Evolutionary conservation across 2,888 invertebrate species (phyloP).

Genomic region (Ischnus inquisitorius): DNA sequence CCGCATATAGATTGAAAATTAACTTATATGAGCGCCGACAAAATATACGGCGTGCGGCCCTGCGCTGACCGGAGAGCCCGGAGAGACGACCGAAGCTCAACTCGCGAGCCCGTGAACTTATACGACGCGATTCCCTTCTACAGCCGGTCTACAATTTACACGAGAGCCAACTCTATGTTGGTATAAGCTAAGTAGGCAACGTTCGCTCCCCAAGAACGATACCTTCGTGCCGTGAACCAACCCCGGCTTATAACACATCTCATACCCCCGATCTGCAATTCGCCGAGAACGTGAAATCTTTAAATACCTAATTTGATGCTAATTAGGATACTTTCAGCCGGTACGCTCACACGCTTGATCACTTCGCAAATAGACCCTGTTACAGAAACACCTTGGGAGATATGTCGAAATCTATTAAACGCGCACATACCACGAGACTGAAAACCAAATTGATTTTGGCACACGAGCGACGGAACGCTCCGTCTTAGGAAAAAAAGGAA

Average conservation of each 20-base stretch:
- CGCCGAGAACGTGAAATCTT: constrained; percentile 78
- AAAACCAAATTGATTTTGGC: constrained; percentile 33
- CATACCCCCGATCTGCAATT: constrained; percentile 10
- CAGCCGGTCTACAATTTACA: constrained; percentile 81
- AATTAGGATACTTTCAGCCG: constrained; percentile 74
- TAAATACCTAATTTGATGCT: constrained; percentile 83
- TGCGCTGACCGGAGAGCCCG: constrained; percentile 42
- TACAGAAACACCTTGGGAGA: neutral
- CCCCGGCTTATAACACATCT: constrained; percentile 38
- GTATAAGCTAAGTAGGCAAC: constrained; percentile 78
- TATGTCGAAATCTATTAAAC: constrained; percentile 2
- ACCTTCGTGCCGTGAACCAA: constrained; percentile 22
- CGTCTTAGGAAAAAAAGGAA: neutral
- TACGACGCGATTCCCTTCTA: constrained; percentile 54
- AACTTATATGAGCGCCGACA: constrained; percentile 85
- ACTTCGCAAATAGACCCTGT: constrained; percentile 14
- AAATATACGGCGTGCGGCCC: constrained; percentile 80
- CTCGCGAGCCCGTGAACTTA: constrained; percentile 58
- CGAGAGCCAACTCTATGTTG: constrained; percentile 76
- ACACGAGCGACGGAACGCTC: neutral
- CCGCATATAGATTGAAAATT: constrained; percentile 86
- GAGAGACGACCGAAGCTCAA: constrained; percentile 17
- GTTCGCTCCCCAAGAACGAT: constrained; percentile 41
- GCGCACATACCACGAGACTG: neutral
- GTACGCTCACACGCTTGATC: constrained; percentile 11